Evolutionary conservation across 2,888 invertebrate species (phyloP), one percentile per base, ranked within the genome.

Genomic region (Polymixis lichenea): DNA sequence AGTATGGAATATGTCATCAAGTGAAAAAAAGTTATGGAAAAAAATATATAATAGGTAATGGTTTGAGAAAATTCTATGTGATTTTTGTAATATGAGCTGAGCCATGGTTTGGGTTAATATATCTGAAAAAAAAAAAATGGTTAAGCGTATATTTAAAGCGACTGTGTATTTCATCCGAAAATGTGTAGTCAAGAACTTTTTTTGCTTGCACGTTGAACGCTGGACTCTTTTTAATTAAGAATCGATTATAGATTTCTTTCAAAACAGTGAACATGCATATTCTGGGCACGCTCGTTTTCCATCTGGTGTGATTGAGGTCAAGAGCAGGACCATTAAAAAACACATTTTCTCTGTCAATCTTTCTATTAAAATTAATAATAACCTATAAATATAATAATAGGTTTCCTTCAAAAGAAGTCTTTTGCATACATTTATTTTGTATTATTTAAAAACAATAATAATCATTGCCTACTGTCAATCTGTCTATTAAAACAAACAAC

Each of bases 401-500:
- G 5, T 38, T 38, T 38, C 7, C 22, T 66, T 28, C 9, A 9
- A 49, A 49, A 28, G 8, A 28, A 22, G 8, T 8, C 22, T 32
- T 32, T 32, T 32, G 32, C 32, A 32, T 32, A 32, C 49, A 5
- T 22, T 38, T 22, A 0, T 19, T 65, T 46, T 13, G n/a, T 0
- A 8, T 28, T 25, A 43, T n/a, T 43, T 11, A 8, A 28, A 25
- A 13, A 32, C 22, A 22, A 38, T 19, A 51, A 11, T 15, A n/a
- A 55, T 43, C 1, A 0, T 43, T 56, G 11, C 2, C 19, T 28
- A 4, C 7, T 32, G 53, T 58, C 15, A 17, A 53, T 43, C 22
- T 28, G 17, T n/a, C 15, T 49, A 19, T 51, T 61, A 15, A 51
- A 25, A 58, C 53, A 13, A 72, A 60, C 22, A 58, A 15, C 83